These are phyloP conservation scores for Tyrophagus putrescentiae DNA, from an alignment of 1,140 invertebrate genomes.

Conservation along the genomic window DNA sequence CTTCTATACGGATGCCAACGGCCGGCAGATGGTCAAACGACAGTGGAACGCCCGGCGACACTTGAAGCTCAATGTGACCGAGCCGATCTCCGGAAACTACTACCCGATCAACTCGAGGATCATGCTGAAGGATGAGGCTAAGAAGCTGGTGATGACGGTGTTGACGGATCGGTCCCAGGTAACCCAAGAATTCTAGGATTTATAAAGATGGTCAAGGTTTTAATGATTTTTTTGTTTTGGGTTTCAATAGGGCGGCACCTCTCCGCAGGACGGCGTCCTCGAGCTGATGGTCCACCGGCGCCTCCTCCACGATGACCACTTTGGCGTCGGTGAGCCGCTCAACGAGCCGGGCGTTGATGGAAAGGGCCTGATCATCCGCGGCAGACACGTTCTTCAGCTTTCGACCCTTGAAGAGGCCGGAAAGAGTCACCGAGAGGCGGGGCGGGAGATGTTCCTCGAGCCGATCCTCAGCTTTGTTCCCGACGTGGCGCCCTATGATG, in stretches of 20 bases:
- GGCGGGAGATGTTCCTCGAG: slow-evolving; percentile 35
- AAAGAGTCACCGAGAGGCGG: slow-evolving; percentile 34
- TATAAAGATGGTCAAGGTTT: too few species aligned
- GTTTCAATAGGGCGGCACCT: slow-evolving; percentile 73
- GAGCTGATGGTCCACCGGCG: slow-evolving; percentile 52
- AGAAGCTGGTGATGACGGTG: slow-evolving; percentile 39
- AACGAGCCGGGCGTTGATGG: slow-evolving; percentile 59
- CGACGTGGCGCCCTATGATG: background rate
- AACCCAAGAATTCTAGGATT: too few species aligned
- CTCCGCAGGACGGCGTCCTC: slow-evolving; percentile 36
- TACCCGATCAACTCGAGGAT: slow-evolving; percentile 84
- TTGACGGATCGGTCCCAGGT: slow-evolving; percentile 62
- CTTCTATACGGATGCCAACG: slow-evolving; percentile 45
- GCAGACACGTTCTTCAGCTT: slow-evolving; percentile 42
- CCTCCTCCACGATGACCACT: slow-evolving; percentile 67
- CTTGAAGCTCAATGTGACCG: slow-evolving; percentile 47
- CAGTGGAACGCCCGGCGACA: slow-evolving; percentile 53
- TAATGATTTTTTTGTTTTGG: too few species aligned
- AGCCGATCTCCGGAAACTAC: slow-evolving; percentile 68
- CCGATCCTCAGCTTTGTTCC: slow-evolving; percentile 35
- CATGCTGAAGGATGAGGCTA: slow-evolving; percentile 10
- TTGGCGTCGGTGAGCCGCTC: slow-evolving; percentile 76
- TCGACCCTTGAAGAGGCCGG: slow-evolving; percentile 30
- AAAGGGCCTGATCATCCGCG: slow-evolving; percentile 60
- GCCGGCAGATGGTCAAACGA: slow-evolving; percentile 45